Percentiles rank a stretch among this genome's conserved stretches.
phyloP scores from a whole-genome alignment of 2,797 vertebrate genomes.

The Cynodonichthys magdalenae region DNA sequence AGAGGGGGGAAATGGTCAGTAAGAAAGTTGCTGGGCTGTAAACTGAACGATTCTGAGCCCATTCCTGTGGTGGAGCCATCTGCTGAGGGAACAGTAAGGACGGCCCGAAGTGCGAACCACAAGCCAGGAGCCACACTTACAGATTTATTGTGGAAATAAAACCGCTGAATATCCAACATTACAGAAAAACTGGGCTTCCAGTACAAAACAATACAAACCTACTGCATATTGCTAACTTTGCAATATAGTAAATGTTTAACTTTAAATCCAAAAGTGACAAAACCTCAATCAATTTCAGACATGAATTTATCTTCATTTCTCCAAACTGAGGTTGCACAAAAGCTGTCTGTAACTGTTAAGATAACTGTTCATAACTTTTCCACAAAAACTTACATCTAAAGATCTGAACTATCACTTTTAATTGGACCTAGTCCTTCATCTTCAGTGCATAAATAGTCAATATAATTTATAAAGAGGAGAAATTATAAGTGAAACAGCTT shows the following conservation, averaged over 20 bases:
- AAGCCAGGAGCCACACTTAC: slow-evolving; percentile 7
- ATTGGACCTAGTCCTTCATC: no score
- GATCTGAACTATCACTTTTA: background rate
- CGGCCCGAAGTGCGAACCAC: slow-evolving; percentile 27
- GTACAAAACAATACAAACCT: background rate
- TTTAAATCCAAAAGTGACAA: no score
- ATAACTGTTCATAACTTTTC: no score
- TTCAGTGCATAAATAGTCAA: background rate
- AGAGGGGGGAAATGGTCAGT: slow-evolving; percentile 35
- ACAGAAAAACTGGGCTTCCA: background rate
- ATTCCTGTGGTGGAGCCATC: slow-evolving; percentile 70
- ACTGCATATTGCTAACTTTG: no score
- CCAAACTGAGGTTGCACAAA: no score
- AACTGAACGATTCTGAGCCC: slow-evolving; percentile 52
- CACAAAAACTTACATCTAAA: no score
- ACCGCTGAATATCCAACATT: background rate
- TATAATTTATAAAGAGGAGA: background rate
- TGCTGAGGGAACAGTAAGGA: slow-evolving; percentile 54
- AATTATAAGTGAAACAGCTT: slow-evolving; percentile 17
- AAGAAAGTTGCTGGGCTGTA: slow-evolving; percentile 46
- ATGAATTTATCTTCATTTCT: no score
- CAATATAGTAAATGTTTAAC: no score
- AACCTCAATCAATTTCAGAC: no score
- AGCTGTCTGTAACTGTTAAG: no score
- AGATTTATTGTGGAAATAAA: slow-evolving; percentile 9